Percentiles rank a stretch among this genome's conserved stretches.
Evolutionary conservation across 1,140 invertebrate species (phyloP).

Genomic region (Drosophila seguyi): DNA sequence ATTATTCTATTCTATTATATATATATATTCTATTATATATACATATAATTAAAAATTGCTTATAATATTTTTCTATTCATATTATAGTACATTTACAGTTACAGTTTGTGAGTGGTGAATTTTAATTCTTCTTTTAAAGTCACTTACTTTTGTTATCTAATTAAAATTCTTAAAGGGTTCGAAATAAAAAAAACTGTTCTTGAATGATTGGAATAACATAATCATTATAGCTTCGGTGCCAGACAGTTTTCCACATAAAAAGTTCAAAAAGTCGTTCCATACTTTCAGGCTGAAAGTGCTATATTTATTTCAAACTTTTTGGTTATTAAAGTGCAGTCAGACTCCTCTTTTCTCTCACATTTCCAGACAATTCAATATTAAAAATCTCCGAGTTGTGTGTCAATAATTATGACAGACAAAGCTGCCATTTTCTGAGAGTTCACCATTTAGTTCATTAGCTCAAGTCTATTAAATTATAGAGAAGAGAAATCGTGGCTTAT

Average conservation of each 20-base stretch:
- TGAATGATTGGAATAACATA: too few relatives aligned
- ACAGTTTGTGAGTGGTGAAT: too few relatives aligned
- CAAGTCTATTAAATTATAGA: conserved; percentile 53
- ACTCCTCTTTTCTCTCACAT: too few relatives aligned
- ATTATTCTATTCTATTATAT: too few relatives aligned
- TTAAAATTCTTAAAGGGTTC: too few relatives aligned
- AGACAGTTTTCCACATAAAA: background rate
- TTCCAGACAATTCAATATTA: background rate
- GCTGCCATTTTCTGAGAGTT: background rate
- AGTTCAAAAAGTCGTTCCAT: background rate
- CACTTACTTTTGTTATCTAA: too few relatives aligned
- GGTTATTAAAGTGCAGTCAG: background rate
- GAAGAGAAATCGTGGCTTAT: background rate
- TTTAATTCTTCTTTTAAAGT: too few relatives aligned
- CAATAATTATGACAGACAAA: conserved; percentile 15
- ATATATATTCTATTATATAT: too few relatives aligned
- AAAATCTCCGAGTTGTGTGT: background rate
- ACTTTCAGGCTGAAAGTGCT: background rate
- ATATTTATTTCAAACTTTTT: background rate
- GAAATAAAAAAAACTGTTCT: too few relatives aligned
- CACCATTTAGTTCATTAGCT: conserved; percentile 50
- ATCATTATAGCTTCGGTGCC: background rate
- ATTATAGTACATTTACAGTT: too few relatives aligned
- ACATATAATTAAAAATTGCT: too few relatives aligned
- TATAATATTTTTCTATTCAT: too few relatives aligned